Evolutionary conservation across 2,797 vertebrate genomes (phyloP).

Genomic region (Cirrhinus molitorella): DNA sequence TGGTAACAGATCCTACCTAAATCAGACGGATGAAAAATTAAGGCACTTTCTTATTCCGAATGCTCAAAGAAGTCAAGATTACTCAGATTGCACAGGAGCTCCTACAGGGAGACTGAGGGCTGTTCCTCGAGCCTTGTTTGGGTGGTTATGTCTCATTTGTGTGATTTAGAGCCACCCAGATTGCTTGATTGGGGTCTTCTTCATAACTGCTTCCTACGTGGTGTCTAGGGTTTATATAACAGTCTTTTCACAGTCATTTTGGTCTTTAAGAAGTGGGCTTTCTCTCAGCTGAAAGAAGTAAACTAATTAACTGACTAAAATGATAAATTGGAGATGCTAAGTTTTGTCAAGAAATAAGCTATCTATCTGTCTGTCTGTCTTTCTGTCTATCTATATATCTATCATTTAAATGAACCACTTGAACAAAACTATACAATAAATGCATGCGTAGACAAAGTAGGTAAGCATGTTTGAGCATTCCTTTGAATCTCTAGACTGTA

Average conservation of each 20-base stretch:
- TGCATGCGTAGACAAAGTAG: background rate
- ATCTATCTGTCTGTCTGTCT: no score
- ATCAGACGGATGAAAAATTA: conserved; percentile 44
- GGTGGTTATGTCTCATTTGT: conserved; percentile 30
- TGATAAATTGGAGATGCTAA: background rate
- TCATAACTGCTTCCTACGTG: background rate
- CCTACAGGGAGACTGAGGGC: background rate
- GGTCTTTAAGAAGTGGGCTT: background rate
- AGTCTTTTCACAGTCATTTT: background rate
- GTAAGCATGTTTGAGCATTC: background rate
- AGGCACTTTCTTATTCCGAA: conserved; percentile 37
- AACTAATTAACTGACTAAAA: background rate
- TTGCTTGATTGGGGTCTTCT: conserved; percentile 37
- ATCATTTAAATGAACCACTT: background rate
- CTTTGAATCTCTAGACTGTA: background rate
- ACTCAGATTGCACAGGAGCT: conserved; percentile 10
- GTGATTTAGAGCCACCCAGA: conserved; percentile 15
- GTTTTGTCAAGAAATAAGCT: background rate
- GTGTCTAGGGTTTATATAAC: conserved; percentile 30
- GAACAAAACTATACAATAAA: background rate
- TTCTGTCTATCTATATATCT: no score
- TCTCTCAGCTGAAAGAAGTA: conserved; percentile 5
- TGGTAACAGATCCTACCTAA: conserved; percentile 43
- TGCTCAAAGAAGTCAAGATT: conserved; percentile 26
- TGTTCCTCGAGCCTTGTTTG: conserved; percentile 11